Percentiles rank a stretch among this genome's conserved stretches.
These are phyloP conservation scores for Procavia capensis DNA, from an alignment of 2,113 vertebrate species.

Conservation along the genomic window DNA sequence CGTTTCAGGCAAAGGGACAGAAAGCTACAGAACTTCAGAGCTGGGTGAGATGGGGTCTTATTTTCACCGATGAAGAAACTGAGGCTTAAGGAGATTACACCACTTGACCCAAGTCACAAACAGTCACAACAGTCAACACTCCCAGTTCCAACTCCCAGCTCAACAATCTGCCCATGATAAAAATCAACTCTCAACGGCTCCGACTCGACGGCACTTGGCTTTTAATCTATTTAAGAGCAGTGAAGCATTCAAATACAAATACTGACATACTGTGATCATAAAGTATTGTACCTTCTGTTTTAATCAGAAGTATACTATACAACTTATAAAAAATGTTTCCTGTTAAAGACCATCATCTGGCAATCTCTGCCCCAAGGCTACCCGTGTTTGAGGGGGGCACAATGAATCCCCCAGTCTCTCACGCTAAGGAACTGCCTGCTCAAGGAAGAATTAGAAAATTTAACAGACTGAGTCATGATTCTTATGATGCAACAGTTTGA, in stretches of 20 bases:
- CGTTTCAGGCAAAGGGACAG: background rate
- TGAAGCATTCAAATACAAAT: background rate
- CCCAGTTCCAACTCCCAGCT: background rate
- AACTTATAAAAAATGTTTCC: background rate
- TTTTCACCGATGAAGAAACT: background rate
- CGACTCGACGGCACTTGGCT: no score
- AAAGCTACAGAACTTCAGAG: background rate
- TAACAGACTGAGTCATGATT: background rate
- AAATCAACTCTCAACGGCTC: background rate
- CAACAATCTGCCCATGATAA: background rate
- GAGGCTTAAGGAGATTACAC: background rate
- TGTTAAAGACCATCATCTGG: background rate
- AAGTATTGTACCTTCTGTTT: background rate
- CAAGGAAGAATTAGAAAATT: background rate
- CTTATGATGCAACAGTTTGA: background rate
- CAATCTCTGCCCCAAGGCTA: background rate
- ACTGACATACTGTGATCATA: background rate
- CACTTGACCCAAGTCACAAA: background rate
- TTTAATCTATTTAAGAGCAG: background rate
- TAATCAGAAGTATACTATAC: background rate
- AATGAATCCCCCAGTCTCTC: background rate
- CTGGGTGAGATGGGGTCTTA: background rate
- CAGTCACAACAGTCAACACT: background rate
- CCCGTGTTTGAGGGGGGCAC: background rate
- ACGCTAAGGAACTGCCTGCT: background rate